phyloP scores from a whole-genome alignment of 2,888 invertebrate species.

The Boloria euphrosyne region DNA sequence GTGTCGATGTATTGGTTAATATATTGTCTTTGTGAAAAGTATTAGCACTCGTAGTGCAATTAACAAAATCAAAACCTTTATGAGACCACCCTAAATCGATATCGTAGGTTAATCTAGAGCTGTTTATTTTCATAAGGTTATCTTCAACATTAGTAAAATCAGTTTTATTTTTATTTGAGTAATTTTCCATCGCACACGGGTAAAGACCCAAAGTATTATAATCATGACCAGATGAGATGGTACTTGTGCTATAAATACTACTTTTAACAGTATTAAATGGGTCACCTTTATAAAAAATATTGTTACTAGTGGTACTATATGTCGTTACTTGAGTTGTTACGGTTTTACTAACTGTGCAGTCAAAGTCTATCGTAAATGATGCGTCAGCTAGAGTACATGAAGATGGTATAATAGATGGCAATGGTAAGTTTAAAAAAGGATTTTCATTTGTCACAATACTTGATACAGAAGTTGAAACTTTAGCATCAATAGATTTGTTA shows the following conservation, averaged over 20 bases:
- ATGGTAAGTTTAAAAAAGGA: slow-evolving; percentile 69
- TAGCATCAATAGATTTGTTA: slow-evolving; percentile 51
- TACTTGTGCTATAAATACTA: slow-evolving; percentile 74
- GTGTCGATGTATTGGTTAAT: slow-evolving; percentile 60
- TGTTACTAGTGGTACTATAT: slow-evolving; percentile 59
- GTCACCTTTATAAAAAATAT: slow-evolving; percentile 73
- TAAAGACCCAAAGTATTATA: slow-evolving; percentile 73
- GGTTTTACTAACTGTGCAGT: slow-evolving; percentile 67
- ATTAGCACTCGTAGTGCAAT: slow-evolving; percentile 62
- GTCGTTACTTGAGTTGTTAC: slow-evolving; percentile 57
- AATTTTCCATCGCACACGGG: slow-evolving; percentile 78
- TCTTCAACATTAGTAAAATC: slow-evolving; percentile 72
- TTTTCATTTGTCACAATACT: slow-evolving; percentile 56
- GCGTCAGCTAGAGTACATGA: slow-evolving; percentile 61
- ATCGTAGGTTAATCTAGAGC: slow-evolving; percentile 74
- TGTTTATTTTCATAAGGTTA: slow-evolving; percentile 74
- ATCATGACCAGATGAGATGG: slow-evolving; percentile 71
- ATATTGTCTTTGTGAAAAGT: slow-evolving; percentile 70
- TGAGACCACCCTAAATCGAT: slow-evolving; percentile 79
- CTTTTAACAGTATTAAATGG: slow-evolving; percentile 69
- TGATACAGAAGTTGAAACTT: slow-evolving; percentile 45
- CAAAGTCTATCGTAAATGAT: slow-evolving; percentile 68
- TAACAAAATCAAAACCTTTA: slow-evolving; percentile 75
- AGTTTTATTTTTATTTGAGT: slow-evolving; percentile 67
- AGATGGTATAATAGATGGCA: slow-evolving; percentile 65